phyloP scores from a whole-genome alignment of 2,113 vertebrate genomes.

The Python bivittatus region DNA sequence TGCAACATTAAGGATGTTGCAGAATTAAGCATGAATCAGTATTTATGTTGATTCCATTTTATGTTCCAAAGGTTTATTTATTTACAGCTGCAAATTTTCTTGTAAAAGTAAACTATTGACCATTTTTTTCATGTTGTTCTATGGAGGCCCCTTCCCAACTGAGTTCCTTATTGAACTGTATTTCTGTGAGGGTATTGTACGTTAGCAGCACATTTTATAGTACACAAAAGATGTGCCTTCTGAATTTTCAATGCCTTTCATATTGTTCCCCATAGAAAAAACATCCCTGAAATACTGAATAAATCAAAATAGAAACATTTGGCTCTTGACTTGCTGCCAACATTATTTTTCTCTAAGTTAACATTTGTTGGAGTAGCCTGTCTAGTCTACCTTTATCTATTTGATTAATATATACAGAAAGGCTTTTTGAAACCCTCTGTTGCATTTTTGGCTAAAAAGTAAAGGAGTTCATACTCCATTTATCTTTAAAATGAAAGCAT shows the following conservation, averaged over 20 bases:
- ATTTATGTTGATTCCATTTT: conserved; percentile 78
- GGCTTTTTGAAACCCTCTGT: conserved; percentile 57
- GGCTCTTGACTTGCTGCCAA: conserved; percentile 69
- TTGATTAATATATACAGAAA: conserved; percentile 69
- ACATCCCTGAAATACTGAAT: conserved; percentile 81
- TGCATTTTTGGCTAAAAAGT: conserved; percentile 53
- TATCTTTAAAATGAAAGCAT: conserved; percentile 64
- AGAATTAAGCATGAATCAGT: conserved; percentile 79
- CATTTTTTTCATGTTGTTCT: conserved; percentile 75
- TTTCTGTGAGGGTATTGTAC: conserved; percentile 88
- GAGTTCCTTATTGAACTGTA: conserved; percentile 86
- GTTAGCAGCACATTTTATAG: conserved; percentile 83
- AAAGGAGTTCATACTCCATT: conserved; percentile 60
- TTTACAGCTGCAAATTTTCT: conserved; percentile 76
- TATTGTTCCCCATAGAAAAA: conserved; percentile 83
- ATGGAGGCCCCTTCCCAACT: conserved; percentile 83
- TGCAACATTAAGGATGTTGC: conserved; percentile 73
- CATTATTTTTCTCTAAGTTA: conserved; percentile 66
- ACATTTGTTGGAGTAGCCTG: conserved; percentile 65
- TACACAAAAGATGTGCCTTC: conserved; percentile 85
- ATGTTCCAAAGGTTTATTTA: conserved; percentile 80
- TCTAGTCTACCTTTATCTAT: conserved; percentile 66
- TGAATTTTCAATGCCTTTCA: conserved; percentile 81
- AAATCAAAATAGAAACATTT: conserved; percentile 84
- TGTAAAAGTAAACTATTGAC: conserved; percentile 82